These are phyloP conservation scores for Characodon lateralis DNA, from an alignment of 2,797 vertebrate species.

Conservation along the genomic window DNA sequence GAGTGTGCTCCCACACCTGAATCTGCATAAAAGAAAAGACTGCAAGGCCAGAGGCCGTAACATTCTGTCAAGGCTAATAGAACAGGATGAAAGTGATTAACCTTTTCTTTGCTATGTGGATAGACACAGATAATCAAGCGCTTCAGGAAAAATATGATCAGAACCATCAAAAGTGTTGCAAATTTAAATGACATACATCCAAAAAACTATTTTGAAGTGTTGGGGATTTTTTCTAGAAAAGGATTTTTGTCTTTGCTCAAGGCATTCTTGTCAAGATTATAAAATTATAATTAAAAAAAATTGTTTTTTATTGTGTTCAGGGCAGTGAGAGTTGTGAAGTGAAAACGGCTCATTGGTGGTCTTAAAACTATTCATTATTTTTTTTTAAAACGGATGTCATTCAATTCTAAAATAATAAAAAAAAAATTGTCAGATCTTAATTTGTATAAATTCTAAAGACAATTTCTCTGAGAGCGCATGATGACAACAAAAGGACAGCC, in stretches of 20 bases:
- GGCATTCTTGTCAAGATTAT: not conserved
- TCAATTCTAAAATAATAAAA: not conserved
- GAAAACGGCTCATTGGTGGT: not conserved
- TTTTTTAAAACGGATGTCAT: not conserved
- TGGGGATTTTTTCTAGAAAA: not conserved
- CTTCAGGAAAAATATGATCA: no score
- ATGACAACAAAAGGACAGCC: conserved; percentile 35
- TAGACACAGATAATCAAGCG: no score
- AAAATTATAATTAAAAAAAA: not conserved
- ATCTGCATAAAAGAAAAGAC: no score
- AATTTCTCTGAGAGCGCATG: conserved; percentile 18
- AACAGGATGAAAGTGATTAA: no score
- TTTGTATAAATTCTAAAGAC: conserved; percentile 10
- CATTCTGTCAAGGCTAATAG: no score
- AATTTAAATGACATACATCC: no score
- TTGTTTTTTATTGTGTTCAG: not conserved
- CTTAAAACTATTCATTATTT: not conserved
- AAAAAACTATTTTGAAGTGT: no score
- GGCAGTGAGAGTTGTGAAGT: not conserved
- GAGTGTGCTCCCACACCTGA: no score
- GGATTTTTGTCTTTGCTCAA: not conserved
- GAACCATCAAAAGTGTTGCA: no score
- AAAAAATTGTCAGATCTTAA: not conserved
- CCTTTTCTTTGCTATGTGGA: no score
- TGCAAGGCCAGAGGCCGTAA: no score